phyloP scores from a whole-genome alignment of 2,888 invertebrate genomes.

The Ditula angustiorana region DNA sequence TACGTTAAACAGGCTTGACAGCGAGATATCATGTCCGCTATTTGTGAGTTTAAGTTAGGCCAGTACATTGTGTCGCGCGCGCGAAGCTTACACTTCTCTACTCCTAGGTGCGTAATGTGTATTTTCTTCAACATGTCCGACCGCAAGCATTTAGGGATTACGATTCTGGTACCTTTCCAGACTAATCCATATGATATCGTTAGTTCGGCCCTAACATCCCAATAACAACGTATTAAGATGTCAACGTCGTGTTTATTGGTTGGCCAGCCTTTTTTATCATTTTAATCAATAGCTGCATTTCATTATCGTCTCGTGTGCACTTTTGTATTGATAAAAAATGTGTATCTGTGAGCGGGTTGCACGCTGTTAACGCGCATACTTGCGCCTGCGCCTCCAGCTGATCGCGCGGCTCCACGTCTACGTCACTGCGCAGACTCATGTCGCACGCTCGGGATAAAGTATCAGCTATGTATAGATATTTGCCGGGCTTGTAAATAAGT shows the following conservation, averaged over 20 bases:
- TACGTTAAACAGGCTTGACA: constrained; percentile 8
- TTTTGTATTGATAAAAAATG: not conserved
- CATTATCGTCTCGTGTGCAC: not conserved
- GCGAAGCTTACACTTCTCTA: constrained; percentile 14
- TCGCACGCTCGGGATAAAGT: constrained; percentile 40
- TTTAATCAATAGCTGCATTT: not conserved
- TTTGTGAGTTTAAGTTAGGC: constrained; percentile 12
- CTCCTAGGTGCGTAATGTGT: constrained; percentile 9
- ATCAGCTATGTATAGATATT: constrained; percentile 44
- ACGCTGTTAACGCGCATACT: not conserved
- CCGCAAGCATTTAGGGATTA: not conserved
- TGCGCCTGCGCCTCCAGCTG: not conserved
- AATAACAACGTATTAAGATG: not conserved
- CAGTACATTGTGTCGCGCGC: constrained; percentile 8
- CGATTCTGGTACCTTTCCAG: not conserved
- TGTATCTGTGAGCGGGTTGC: not conserved
- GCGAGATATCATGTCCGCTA: constrained; percentile 8
- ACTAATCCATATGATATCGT: not conserved
- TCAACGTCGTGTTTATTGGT: not conserved
- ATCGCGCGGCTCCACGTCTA: constrained; percentile 9
- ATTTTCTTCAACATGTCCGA: not conserved
- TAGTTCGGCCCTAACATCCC: not conserved
- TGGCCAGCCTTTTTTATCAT: not conserved
- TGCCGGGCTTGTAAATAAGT: constrained; percentile 45
- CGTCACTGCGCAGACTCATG: not conserved